Conservation (phyloP, 2,113 vertebrate species). For the Okapia johnstoni region DNA sequence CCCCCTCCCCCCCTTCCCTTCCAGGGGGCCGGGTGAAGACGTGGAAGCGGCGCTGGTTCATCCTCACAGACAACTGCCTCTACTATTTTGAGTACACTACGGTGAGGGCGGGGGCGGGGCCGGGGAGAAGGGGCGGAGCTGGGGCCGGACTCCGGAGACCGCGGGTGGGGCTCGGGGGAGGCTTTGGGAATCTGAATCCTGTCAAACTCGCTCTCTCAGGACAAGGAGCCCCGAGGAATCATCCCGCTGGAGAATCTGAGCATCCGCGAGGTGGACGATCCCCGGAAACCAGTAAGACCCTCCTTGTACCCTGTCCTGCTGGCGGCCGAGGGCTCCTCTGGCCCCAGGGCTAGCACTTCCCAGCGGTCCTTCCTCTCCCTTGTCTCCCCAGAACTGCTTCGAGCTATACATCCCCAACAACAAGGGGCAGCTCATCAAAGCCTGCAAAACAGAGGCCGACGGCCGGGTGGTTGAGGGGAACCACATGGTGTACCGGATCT, state of each 20-base stretch:
- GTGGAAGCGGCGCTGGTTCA: constrained; percentile 96
- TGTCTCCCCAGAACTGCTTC: constrained; percentile 88
- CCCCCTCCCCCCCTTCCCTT: constrained; percentile 74
- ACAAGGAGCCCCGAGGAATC: constrained; percentile 83
- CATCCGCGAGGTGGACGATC: constrained; percentile 94
- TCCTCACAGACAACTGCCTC: constrained; percentile 95
- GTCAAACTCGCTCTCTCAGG: constrained; percentile 30
- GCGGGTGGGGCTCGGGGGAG: rapidly evolving
- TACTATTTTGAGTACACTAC: constrained; percentile 97
- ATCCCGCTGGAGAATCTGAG: constrained; percentile 94
- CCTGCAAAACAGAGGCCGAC: constrained; percentile 93
- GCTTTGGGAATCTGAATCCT: background rate
- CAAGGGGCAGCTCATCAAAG: constrained; percentile 94
- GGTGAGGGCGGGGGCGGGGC: constrained; percentile 76
- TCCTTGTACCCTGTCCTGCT: rapidly evolving
- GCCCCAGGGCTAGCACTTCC: background rate
- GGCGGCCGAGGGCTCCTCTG: background rate
- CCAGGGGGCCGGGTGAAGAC: constrained; percentile 95
- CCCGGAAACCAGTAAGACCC: constrained; percentile 79
- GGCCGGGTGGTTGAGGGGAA: constrained; percentile 94
- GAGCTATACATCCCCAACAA: constrained; percentile 96
- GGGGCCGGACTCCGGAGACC: background rate
- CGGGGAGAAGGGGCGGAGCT: rapidly evolving
- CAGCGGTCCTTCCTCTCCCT: rapidly evolving
- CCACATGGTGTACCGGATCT: constrained; percentile 95